phyloP scores from a whole-genome alignment of 1,140 invertebrate genomes.

The Papilio dardanus region DNA sequence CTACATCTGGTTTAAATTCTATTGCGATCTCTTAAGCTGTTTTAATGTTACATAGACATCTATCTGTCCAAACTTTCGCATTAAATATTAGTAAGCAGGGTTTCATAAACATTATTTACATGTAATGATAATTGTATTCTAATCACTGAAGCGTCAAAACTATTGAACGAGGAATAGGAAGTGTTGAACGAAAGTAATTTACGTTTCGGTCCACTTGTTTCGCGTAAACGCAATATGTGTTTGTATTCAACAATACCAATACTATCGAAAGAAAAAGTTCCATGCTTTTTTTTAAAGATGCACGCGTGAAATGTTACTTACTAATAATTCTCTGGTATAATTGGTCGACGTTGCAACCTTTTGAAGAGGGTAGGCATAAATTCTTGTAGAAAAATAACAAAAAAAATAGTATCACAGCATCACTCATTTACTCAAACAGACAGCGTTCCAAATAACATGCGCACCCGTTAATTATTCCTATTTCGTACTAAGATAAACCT shows the following conservation, averaged over 20 bases:
- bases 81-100: too few relatives aligned
- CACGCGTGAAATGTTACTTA: slow-evolving; percentile 31
- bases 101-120: too few relatives aligned
- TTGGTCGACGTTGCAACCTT: not conserved
- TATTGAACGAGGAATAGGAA: slow-evolving; percentile 52
- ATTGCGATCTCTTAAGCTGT: too few relatives aligned
- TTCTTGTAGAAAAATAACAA: slow-evolving; percentile 40
- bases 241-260: slow-evolving; percentile 17
- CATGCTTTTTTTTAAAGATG: slow-evolving; percentile 4
- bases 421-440: slow-evolving; percentile 62
- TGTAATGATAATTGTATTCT: not conserved
- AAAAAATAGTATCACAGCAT: slow-evolving; percentile 63
- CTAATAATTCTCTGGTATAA: too few relatives aligned
- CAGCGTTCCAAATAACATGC: slow-evolving; percentile 42
- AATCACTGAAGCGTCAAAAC: slow-evolving; percentile 21
- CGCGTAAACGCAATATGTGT: slow-evolving; percentile 43
- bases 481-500: slow-evolving; percentile 36
- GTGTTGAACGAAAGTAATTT: slow-evolving; percentile 51
- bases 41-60: too few relatives aligned
- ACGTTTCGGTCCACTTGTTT: slow-evolving; percentile 49
- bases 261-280: slow-evolving; percentile 31
- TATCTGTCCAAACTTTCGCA: too few relatives aligned
- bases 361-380: too few relatives aligned
- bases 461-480: slow-evolving; percentile 39
- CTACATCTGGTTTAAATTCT: too few relatives aligned